phyloP scores from a whole-genome alignment of 2,888 invertebrate species.

The Aplocera efformata region DNA sequence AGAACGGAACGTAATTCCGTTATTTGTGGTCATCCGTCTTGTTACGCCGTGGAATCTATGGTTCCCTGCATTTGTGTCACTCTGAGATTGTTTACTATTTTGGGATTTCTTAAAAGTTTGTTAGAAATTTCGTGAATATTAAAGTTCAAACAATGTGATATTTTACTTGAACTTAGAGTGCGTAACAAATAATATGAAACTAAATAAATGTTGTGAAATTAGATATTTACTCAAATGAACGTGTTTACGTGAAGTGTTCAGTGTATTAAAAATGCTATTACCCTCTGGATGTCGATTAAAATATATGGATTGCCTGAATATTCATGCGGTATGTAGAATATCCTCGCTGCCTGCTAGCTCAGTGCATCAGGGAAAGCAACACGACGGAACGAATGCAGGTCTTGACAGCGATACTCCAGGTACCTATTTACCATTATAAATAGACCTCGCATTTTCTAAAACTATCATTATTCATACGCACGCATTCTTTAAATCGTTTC shows the following conservation, averaged over 20 bases:
- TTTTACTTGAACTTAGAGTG: conserved; percentile 17
- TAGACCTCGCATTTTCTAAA: not conserved
- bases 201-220: conserved; percentile 5
- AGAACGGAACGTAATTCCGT: conserved; percentile 49
- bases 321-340: conserved; percentile 43
- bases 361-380: conserved; percentile 46
- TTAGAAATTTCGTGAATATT: conserved; percentile 29
- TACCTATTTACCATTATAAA: conserved; percentile 28
- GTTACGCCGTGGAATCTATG: conserved; percentile 72
- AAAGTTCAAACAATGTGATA: conserved; percentile 24
- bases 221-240: conserved; percentile 38
- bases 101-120: conserved; percentile 49
- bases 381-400: conserved; percentile 56
- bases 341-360: conserved; percentile 27
- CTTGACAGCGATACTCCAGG: conserved; percentile 49
- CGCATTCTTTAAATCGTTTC: not conserved
- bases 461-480: not conserved
- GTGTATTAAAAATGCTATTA: conserved; percentile 42
- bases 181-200: not conserved
- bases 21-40: conserved; percentile 68
- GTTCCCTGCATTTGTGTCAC: conserved; percentile 69
- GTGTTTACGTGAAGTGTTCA: conserved; percentile 70
- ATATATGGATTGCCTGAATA: conserved; percentile 39
- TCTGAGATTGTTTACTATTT: conserved; percentile 75
- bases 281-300: conserved; percentile 39